Base-by-base conservation (phyloP, 2,888 invertebrate species). In the Sphaeridia pumilis region DNA sequence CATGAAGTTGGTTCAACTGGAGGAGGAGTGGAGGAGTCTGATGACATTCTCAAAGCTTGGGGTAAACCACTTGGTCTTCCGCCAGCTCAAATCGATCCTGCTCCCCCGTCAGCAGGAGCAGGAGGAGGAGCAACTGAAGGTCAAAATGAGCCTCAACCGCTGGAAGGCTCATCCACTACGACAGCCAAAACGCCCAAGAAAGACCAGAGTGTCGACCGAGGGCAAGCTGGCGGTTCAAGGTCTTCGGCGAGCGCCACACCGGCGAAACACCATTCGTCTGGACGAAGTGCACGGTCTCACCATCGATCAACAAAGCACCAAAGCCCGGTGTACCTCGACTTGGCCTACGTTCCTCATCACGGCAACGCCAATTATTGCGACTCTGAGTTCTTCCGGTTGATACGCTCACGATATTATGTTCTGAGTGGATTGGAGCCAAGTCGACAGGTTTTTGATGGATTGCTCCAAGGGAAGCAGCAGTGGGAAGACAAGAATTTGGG, bases 401-500 rank as follows among this genome's bases (percentile, higher is more conserved):
- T 95, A 2, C 78, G 94, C 57, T 92, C 94, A 4, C 78, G 94
- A 55, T 92, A 95, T 70, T 97, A 97, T 68, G 94, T 95, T 10
- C 88, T 95, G 72, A 94, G 93, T 52, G 89, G 93, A 12, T 84
- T 90, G 20, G 89, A 92, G 67, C 94, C 95, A 1, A 89, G 89
- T 60, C 84, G 87, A 56, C 87, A 90, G 68, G 89, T 92, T 27
- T 88, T 94, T 70, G 88, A 93, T 69, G 90, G 93, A 17, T 75
- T 95, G 35, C 75, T 97, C 43, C 92, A 94, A 70, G 95, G 90
- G 56, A 94, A 94, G 73, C 88, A 89, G 71, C 86, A 88, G 26
- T 94, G 94, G 94, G 93, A 93, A 70, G 86, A 93, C 74, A 89
- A 88, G 74, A 84, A 87, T 71, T 78, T 90, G 73, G 90, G 89